Evolutionary conservation across 2,888 invertebrate genomes (phyloP).

Genomic region (Drosophila anceps): DNA sequence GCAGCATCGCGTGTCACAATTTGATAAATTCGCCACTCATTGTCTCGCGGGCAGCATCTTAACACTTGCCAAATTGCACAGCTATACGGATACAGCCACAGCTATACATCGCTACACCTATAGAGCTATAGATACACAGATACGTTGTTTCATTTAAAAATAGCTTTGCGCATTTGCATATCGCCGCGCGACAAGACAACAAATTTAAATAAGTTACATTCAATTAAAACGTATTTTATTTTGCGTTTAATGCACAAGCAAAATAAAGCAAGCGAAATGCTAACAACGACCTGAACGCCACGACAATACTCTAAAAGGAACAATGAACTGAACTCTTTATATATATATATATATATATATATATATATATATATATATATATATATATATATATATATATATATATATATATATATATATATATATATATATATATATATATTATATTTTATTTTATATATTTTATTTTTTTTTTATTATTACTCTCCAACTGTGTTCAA

Average conservation of each 20-base stretch:
- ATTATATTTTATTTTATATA: not conserved
- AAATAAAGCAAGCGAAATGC: conserved; percentile 34
- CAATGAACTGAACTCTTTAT: not conserved
- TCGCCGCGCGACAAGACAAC: conserved; percentile 26
- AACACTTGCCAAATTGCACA: conserved; percentile 62
- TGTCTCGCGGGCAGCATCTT: conserved; percentile 50
- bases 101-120: conserved; percentile 4
- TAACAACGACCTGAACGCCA: not conserved
- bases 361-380: not conserved
- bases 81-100: conserved; percentile 16
- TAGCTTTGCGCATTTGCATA: conserved; percentile 67
- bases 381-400: not conserved
- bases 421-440: not conserved
- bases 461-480: not conserved
- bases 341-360: not conserved
- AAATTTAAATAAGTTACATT: conserved; percentile 54
- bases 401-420: not conserved
- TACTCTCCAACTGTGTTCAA: not conserved
- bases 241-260: conserved; percentile 59
- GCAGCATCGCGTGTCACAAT: conserved; percentile 69
- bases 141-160: conserved; percentile 54
- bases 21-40: conserved; percentile 71
- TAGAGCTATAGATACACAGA: conserved; percentile 14
- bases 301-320: conserved; percentile 3
- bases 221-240: conserved; percentile 76